Conservation (phyloP, 2,888 invertebrate species). For the Drosophila neonasuta region DNA sequence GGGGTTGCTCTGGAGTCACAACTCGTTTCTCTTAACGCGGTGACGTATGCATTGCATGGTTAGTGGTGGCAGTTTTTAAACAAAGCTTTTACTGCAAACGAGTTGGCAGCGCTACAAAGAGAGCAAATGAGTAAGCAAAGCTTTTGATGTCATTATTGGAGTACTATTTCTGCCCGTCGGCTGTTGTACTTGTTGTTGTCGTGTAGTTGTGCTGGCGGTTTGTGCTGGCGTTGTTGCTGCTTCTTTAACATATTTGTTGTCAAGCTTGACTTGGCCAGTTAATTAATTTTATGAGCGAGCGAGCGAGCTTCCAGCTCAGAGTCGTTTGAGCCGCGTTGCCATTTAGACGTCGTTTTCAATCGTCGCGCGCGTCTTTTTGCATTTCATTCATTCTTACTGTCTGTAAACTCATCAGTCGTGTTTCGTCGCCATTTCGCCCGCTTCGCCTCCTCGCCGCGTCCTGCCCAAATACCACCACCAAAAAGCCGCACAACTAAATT, state of each 20-base stretch:
- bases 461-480: constrained; percentile 22
- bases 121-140: constrained; percentile 30
- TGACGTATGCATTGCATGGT: neutral
- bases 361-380: constrained; percentile 22
- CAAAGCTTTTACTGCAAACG: constrained; percentile 38
- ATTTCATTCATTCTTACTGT: neutral
- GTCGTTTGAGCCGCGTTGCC: constrained; percentile 63
- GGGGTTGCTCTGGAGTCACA: too few species aligned
- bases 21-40: too few species aligned
- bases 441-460: constrained; percentile 42
- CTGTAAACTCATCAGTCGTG: constrained; percentile 3
- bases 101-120: constrained; percentile 48
- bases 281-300: constrained; percentile 69
- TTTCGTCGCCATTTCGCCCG: constrained; percentile 18
- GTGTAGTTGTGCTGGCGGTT: constrained; percentile 1
- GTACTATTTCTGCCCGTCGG: constrained; percentile 4
- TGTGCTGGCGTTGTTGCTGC: constrained; percentile 16
- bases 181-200: constrained; percentile 22
- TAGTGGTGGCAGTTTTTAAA: constrained; percentile 14
- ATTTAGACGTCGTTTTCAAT: constrained; percentile 62
- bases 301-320: constrained; percentile 57
- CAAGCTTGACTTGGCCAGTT: constrained; percentile 71
- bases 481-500: neutral
- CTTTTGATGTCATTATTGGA: constrained; percentile 40
- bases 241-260: constrained; percentile 42